Conservation (phyloP, 2,888 invertebrate species). For the Toxonevra muliebris region DNA sequence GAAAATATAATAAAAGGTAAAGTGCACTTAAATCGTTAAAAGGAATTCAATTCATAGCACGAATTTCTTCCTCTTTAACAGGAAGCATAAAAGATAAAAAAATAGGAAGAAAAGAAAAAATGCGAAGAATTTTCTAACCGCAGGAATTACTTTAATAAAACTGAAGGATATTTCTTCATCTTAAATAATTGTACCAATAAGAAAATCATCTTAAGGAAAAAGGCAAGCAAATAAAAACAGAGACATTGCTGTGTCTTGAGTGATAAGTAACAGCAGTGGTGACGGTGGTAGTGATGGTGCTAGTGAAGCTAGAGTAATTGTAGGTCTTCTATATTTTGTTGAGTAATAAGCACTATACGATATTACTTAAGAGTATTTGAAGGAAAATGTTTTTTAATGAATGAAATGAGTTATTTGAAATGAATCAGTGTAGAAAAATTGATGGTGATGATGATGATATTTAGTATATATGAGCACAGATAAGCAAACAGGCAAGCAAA, state of each 20-base stretch:
- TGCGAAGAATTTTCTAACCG: constrained; percentile 23
- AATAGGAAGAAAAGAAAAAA: not conserved
- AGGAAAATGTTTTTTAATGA: not conserved
- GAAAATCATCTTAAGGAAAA: not conserved
- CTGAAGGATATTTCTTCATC: not conserved
- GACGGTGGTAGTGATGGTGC: not conserved
- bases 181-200: not conserved
- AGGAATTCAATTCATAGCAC: not conserved
- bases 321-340: too few relatives aligned
- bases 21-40: constrained; percentile 23
- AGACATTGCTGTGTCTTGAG: not conserved
- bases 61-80: not conserved
- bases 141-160: constrained; percentile 1
- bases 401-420: constrained; percentile 4
- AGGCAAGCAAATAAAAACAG: not conserved
- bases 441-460: constrained; percentile 9
- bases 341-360: too few relatives aligned
- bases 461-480: constrained; percentile 44
- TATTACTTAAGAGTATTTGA: too few relatives aligned
- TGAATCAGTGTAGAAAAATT: constrained; percentile 18
- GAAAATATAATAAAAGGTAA: not conserved
- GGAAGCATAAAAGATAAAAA: not conserved
- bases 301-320: too few relatives aligned
- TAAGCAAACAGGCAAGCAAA: constrained; percentile 60
- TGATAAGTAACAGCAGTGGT: not conserved